phyloP scores from a whole-genome alignment of 2,888 invertebrate genomes.

The Pomacea canaliculata region DNA sequence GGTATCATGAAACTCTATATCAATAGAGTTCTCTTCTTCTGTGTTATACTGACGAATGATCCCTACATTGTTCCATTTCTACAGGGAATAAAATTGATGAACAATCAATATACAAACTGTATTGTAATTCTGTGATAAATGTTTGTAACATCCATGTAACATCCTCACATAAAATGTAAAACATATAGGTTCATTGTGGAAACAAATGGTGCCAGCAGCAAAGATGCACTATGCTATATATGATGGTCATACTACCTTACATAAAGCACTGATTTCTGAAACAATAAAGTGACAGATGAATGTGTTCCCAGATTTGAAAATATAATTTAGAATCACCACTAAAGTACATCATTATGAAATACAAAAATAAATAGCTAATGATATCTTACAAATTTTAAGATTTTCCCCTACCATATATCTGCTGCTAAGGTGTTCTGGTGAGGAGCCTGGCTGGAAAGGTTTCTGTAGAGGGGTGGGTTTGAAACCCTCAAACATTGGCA shows the following conservation, averaged over 20 bases:
- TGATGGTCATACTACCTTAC: too few species aligned
- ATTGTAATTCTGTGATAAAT: not conserved
- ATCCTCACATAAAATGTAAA: not conserved
- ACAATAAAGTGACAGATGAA: too few species aligned
- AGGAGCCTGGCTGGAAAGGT: conserved; percentile 92
- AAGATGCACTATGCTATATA: too few species aligned
- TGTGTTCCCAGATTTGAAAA: too few species aligned
- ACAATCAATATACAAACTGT: not conserved
- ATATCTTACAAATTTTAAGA: not conserved
- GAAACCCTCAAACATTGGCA: conserved; percentile 38
- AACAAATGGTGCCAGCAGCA: too few species aligned
- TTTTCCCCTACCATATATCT: conserved; percentile 77
- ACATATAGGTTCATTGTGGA: not conserved
- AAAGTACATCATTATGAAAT: too few species aligned
- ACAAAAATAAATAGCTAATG: too few species aligned
- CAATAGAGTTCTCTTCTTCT: conserved; percentile 85
- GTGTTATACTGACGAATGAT: conserved; percentile 85
- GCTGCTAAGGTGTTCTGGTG: conserved; percentile 85
- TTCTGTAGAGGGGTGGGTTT: conserved; percentile 74
- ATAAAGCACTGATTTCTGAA: too few species aligned
- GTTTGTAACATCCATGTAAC: not conserved
- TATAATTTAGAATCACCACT: too few species aligned
- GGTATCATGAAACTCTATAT: conserved; percentile 95
- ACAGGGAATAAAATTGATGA: conserved; percentile 1
- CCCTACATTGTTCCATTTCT: conserved; percentile 94